Conservation (phyloP, 2,797 vertebrate species). For the Sebastes flavidus region DNA sequence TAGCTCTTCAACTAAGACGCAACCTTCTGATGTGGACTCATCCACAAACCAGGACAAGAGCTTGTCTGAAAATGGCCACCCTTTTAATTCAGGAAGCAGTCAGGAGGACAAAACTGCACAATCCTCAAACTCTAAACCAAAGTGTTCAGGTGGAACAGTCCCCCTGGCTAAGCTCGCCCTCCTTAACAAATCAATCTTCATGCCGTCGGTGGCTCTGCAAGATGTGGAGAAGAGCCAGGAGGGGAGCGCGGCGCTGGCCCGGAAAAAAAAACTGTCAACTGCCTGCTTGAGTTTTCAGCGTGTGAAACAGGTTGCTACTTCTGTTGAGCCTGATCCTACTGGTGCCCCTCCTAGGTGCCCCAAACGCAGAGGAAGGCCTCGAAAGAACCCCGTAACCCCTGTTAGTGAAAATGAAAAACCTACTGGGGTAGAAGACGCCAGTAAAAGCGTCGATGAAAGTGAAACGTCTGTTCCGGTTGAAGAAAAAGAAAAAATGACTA, state of each 20-base stretch:
- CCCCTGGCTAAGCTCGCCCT: neutral
- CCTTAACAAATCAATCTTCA: slow-evolving; percentile 22
- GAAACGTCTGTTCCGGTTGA: neutral
- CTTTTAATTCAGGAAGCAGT: neutral
- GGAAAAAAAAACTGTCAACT: neutral
- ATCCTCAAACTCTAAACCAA: neutral
- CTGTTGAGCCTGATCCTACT: neutral
- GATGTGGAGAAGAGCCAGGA: neutral
- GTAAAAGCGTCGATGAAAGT: neutral
- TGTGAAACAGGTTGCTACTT: neutral
- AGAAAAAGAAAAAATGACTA: fast-evolving
- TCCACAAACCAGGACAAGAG: neutral
- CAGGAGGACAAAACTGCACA: slow-evolving; percentile 70
- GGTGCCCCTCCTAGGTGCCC: neutral
- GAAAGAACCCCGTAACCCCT: neutral
- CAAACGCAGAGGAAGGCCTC: slow-evolving; percentile 40
- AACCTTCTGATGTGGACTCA: neutral
- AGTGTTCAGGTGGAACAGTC: neutral
- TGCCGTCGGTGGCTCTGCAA: neutral
- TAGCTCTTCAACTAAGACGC: neutral
- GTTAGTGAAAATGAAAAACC: fast-evolving
- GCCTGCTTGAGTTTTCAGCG: slow-evolving; percentile 12
- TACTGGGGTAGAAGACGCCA: neutral
- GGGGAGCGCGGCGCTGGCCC: neutral
- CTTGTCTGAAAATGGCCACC: neutral